Evolutionary conservation across 2,888 invertebrate genomes (phyloP).

Genomic region (Parnassius apollo): DNA sequence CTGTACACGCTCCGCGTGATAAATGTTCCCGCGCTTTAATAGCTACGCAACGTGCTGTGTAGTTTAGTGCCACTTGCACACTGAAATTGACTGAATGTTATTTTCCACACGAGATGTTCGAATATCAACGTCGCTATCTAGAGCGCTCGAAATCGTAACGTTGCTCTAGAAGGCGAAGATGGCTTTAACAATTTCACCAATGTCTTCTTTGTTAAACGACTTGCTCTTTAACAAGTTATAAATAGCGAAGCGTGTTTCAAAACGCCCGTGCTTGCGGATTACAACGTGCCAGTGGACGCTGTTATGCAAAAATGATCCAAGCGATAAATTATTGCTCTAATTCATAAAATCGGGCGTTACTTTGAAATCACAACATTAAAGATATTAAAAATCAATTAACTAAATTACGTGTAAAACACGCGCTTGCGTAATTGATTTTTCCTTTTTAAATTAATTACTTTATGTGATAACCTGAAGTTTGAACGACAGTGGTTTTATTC

Average conservation of each 20-base stretch:
- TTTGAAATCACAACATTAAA: too few species aligned
- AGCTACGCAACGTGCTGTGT: constrained; percentile 27
- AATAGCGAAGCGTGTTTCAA: constrained; percentile 11
- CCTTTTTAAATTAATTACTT: too few species aligned
- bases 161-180: constrained; percentile 23
- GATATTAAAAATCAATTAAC: too few species aligned
- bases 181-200: constrained; percentile 11
- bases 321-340: too few species aligned
- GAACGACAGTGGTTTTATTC: too few species aligned
- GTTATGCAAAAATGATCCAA: too few species aligned
- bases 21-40: constrained; percentile 20
- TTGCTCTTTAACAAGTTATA: constrained; percentile 10
- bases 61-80: constrained; percentile 26
- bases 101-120: constrained; percentile 31
- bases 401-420: too few species aligned
- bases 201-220: constrained; percentile 6
- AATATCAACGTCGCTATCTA: constrained; percentile 28
- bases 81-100: constrained; percentile 22
- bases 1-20: constrained; percentile 17
- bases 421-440: too few species aligned
- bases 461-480: too few species aligned
- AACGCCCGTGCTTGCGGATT: not conserved
- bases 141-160: constrained; percentile 19
- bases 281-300: not conserved
- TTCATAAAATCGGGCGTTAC: too few species aligned